Conservation (phyloP, 2,888 invertebrate genomes). For the Lottia gigantea region DNA sequence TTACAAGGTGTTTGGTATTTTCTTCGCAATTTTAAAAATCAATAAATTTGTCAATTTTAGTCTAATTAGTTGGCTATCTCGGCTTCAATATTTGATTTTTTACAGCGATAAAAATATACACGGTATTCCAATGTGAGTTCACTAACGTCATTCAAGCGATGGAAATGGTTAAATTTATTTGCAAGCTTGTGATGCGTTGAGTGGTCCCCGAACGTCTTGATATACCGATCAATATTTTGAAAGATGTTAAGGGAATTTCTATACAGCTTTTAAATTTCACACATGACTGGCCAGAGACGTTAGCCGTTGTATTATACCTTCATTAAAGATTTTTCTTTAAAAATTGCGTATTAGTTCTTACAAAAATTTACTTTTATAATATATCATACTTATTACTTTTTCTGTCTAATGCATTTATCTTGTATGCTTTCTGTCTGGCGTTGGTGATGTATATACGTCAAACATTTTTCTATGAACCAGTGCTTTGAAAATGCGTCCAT, state of each 20-base stretch:
- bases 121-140: not conserved
- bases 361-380: no score
- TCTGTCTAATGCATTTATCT: no score
- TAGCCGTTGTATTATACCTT: no score
- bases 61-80: not conserved
- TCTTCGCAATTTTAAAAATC: not conserved
- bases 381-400: no score
- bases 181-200: not conserved
- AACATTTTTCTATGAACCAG: no score
- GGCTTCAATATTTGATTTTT: not conserved
- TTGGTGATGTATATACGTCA: no score
- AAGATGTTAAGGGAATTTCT: not conserved
- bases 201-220: not conserved
- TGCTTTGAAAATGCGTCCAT: no score
- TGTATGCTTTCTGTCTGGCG: no score
- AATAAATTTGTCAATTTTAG: constrained; percentile 8
- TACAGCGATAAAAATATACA: not conserved
- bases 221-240: not conserved
- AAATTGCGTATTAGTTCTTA: no score
- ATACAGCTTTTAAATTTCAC: not conserved
- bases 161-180: not conserved
- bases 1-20: not conserved
- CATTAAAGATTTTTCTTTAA: no score
- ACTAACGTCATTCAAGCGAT: not conserved
- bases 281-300: not conserved